These are phyloP conservation scores for Pyrrhosoma nymphula DNA, from an alignment of 2,888 invertebrate species.

Conservation along the genomic window DNA sequence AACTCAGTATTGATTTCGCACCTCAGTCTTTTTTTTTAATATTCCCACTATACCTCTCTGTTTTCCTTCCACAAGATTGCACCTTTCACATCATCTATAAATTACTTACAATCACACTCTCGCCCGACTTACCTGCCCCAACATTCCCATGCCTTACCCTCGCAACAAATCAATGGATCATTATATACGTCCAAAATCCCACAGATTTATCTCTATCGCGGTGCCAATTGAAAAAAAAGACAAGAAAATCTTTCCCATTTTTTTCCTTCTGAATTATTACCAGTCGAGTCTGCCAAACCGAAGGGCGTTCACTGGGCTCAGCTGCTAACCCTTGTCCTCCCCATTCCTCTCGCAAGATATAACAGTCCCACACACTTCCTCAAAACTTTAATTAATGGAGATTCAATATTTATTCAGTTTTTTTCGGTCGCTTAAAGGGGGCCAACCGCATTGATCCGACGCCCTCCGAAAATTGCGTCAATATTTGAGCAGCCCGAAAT, in stretches of 20 bases:
- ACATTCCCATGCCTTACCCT: background rate
- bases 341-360: background rate
- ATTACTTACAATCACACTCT: too few species aligned
- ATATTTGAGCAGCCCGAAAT: background rate
- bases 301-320: background rate
- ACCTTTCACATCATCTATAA: background rate
- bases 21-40: too few species aligned
- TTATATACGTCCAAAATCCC: background rate
- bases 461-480: background rate
- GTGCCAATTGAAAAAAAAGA: background rate
- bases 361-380: background rate
- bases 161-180: background rate
- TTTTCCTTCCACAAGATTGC: background rate
- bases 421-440: background rate
- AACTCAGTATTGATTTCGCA: too few species aligned
- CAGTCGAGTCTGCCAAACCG: background rate
- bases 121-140: too few species aligned
- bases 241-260: background rate
- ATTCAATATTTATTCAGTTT: background rate
- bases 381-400: background rate
- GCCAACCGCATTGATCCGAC: background rate
- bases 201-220: background rate
- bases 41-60: background rate
- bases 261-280: background rate
- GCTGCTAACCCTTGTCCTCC: background rate